phyloP scores from a whole-genome alignment of 2,888 invertebrate genomes.

The Panzeria rudis region DNA sequence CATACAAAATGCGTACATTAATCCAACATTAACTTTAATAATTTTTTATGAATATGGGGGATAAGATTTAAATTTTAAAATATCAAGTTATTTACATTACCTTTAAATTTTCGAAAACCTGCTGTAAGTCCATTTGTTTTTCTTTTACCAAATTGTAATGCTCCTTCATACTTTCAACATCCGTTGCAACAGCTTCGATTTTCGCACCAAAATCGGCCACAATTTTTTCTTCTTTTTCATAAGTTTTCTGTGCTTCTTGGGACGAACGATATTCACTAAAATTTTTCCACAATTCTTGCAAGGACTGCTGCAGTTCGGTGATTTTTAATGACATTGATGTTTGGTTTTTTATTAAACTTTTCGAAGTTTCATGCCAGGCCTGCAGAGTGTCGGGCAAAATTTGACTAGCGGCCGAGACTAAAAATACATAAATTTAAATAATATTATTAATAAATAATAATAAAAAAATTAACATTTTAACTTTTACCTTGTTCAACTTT shows the following conservation, averaged over 20 bases:
- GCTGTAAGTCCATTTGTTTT: constrained; percentile 77
- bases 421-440: constrained; percentile 11
- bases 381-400: constrained; percentile 89
- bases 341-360: constrained; percentile 88
- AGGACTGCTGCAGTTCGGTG: constrained; percentile 85
- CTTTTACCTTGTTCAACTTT: constrained; percentile 82
- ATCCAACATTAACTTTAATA: too few relatives aligned
- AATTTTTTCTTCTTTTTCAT: constrained; percentile 81
- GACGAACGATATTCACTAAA: constrained; percentile 78
- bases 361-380: constrained; percentile 88
- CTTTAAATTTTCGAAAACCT: constrained; percentile 76
- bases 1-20: too few relatives aligned
- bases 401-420: constrained; percentile 88
- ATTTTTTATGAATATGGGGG: too few relatives aligned
- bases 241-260: constrained; percentile 79
- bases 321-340: constrained; percentile 86
- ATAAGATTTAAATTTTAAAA: background rate
- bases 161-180: constrained; percentile 81
- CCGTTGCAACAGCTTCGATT: constrained; percentile 80
- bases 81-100: constrained; percentile 55
- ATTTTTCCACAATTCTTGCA: constrained; percentile 85
- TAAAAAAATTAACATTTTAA: constrained; percentile 12
- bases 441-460: constrained; percentile 18
- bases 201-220: constrained; percentile 83
- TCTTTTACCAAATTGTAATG: constrained; percentile 79